Base-by-base conservation (phyloP, 2,113 vertebrate genomes). In the Erythrolamprus reginae region DNA sequence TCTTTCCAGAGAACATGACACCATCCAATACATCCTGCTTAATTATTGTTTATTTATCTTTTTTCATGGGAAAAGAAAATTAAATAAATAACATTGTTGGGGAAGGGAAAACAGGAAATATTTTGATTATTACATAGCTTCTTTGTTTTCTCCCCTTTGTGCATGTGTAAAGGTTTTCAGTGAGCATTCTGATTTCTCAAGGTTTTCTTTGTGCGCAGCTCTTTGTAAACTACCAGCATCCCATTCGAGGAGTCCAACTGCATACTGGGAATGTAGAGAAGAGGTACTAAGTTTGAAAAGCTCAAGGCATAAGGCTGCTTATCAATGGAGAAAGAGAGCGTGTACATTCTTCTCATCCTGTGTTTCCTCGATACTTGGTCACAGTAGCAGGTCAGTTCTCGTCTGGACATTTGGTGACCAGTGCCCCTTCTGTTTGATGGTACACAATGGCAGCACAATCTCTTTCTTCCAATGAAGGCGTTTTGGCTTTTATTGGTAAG, bases 361-460 rank as follows among this genome's bases (percentile, higher is more conserved):
- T 91, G 91, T 55, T 5, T 0, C 84, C 77, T 88, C 94, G 21
- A 65, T 61, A 45, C 48, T 24, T 50, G 91, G 2, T 95, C 95
- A 96, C 95, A 96, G 96, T 96, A 95, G 94, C 58, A 1, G 94
- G 95, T 96, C 94, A 42, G 92, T 92, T 94, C 92, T 88, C 87
- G 89, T 10, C 53, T 10, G 86, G 93, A 92, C 48, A 19, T n/a
- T 23, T 4, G 45, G 82, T 92, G 86, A 38, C 89, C 88, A 26
- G 12, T 42, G 92, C 88, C 87, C 55, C 86, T 61, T 65, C 50
- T 26, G 28, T 86, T 82, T 0, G 13, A 70, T 1, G 0, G 86
- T 83, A 58, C 42, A 2, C 52, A 0, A 10, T 86, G 85, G 3
- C 42, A 89, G 56, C 12, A 55, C 48, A 23, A 70, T 91, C 90